Conservation (phyloP, 2,113 vertebrate species). For the Plecotus auritus region DNA sequence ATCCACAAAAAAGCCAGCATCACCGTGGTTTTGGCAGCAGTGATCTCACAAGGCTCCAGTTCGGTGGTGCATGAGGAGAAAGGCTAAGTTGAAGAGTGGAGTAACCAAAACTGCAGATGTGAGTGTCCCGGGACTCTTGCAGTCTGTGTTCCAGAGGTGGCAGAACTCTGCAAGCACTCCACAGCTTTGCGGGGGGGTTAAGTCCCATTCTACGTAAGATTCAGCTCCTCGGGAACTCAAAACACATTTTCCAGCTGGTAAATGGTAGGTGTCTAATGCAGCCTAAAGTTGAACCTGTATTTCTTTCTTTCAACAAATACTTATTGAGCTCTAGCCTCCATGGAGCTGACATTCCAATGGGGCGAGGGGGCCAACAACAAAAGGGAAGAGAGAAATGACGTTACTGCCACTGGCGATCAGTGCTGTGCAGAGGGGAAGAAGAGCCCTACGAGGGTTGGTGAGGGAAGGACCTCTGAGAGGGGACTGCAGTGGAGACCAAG, state of each 20-base stretch:
- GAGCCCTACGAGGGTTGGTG: too few relatives aligned
- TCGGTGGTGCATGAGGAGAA: background rate
- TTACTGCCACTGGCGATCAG: accelerated
- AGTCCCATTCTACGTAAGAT: background rate
- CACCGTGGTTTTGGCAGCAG: accelerated
- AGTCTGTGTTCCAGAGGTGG: background rate
- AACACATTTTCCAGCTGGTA: background rate
- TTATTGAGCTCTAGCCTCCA: background rate
- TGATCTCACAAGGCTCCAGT: background rate
- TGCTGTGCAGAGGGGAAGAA: background rate
- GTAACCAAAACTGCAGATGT: too few relatives aligned
- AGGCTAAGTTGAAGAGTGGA: background rate
- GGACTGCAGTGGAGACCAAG: background rate
- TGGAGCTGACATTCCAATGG: background rate
- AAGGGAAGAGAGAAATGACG: background rate
- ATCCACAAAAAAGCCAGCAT: background rate
- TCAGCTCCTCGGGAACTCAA: background rate
- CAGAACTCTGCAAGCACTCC: background rate
- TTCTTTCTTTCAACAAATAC: background rate
- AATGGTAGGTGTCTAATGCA: background rate
- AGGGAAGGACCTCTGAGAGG: background rate
- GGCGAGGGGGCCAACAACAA: background rate
- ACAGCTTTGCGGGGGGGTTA: accelerated
- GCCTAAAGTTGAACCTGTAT: background rate
- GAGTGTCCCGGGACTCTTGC: background rate